Evolutionary conservation across 2,888 invertebrate species (phyloP).

Genomic region (Sympetrum striolatum): DNA sequence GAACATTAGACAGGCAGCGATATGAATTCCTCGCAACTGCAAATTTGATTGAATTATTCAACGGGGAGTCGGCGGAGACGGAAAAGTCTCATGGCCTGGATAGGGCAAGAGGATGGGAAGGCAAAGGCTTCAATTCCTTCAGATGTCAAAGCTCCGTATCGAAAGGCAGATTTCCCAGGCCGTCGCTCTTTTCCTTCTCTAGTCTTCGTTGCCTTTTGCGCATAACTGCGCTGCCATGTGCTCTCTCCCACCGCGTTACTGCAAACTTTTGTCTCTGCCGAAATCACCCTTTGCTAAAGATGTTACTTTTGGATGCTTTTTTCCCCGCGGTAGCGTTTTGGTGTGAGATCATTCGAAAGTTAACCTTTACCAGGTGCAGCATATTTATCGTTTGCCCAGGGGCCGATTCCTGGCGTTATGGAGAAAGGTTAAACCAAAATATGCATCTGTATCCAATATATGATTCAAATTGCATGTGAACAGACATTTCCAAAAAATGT

Average conservation of each 20-base stretch:
- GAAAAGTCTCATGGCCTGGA: background rate
- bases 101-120: background rate
- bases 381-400: too few species aligned
- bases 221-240: background rate
- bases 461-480: too few species aligned
- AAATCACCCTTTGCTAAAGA: background rate
- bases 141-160: background rate
- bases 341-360: background rate
- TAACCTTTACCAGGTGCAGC: too few species aligned
- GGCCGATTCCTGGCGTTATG: too few species aligned
- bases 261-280: background rate
- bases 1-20: background rate
- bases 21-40: background rate
- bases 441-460: too few species aligned
- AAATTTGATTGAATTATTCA: constrained; percentile 40
- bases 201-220: background rate
- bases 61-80: background rate
- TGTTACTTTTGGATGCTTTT: background rate
- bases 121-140: constrained; percentile 10
- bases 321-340: background rate
- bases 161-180: background rate
- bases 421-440: too few species aligned
- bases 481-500: too few species aligned
- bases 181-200: background rate
- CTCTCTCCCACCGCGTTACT: background rate